Evolutionary conservation across 2,888 invertebrate species (phyloP), one percentile per base, ranked within the genome.

Genomic region (Epinotia ramella): DNA sequence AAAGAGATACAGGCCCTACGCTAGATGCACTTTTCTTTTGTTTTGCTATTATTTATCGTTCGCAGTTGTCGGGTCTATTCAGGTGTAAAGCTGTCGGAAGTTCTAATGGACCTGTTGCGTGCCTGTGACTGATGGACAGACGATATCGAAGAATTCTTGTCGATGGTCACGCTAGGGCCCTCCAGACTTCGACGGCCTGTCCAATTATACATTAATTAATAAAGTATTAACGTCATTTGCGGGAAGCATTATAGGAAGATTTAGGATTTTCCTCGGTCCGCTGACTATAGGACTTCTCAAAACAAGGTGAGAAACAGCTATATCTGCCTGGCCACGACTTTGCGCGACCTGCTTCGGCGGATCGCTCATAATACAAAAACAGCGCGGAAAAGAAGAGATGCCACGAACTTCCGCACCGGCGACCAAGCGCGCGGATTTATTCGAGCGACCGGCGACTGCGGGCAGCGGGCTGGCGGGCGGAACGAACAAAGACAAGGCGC

Each of bases 41-140:
- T 64, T 69, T 65, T 64, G 63, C 33, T 70, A 73, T 77, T 73
- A 78, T 77, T 84, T 84, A 82, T 83, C 79, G 82, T 84, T 85
- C 84, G 82, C 83, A 86, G 85, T 85, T 83, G 82, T 76, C 80
- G 81, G 78, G 78, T 76, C 78, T 80, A 79, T 80, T 79, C 80
- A 79, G 67, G 76, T 72, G 76, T 74, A 71, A 78, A 78, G 80
- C 83, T 87, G 88, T 86, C 89, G 89, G 91, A 90, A 90, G 83
- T 84, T 81, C 81, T 91, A 91, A 91, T 91, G 87, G 86, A 90
- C 92, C 86, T 92, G 92, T 92, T 92, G 92, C 91, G 64, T 66
- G 64, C 7, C 79, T 80, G 83, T 87, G 85, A 88, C 84, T 87
- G 87, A 90, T 88, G 85, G 84, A 81, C 81, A 80, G 80, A 67